These are phyloP conservation scores for Drosophila dunni DNA, from an alignment of 1,140 invertebrate genomes.

Conservation along the genomic window DNA sequence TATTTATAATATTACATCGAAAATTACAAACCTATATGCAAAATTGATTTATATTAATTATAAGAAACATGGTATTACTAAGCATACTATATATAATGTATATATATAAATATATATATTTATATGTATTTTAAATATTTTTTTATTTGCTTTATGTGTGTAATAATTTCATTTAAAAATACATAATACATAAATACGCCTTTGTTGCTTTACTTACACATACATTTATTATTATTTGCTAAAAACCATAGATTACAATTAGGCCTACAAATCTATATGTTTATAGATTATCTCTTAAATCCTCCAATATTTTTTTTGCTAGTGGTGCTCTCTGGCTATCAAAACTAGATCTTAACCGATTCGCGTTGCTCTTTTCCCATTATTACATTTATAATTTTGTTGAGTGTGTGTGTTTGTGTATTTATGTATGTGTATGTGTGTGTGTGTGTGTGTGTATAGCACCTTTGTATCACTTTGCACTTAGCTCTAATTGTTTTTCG, in stretches of 20 bases:
- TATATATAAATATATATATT: conserved; percentile 57
- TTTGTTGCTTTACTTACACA: conserved; percentile 52
- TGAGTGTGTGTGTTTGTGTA: conserved; percentile 40
- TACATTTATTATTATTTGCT: conserved; percentile 40
- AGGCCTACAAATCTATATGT: conserved; percentile 55
- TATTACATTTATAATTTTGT: conserved; percentile 31
- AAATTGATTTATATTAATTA: conserved; percentile 64
- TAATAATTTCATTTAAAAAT: conserved; percentile 80
- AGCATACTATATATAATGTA: conserved; percentile 25
- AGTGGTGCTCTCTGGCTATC: conserved; percentile 39
- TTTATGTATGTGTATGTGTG: conserved; percentile 29
- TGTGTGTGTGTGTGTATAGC: conserved; percentile 75
- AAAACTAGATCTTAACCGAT: conserved; percentile 31
- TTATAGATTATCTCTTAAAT: conserved; percentile 39
- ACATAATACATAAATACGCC: conserved; percentile 76
- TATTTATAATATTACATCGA: conserved; percentile 66
- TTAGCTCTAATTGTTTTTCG: conserved; percentile 70
- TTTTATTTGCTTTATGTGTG: conserved; percentile 14
- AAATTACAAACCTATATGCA: conserved; percentile 76
- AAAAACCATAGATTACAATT: conserved; percentile 75
- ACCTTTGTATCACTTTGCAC: conserved; percentile 84
- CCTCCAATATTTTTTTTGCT: conserved; percentile 56
- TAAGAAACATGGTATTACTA: conserved; percentile 54
- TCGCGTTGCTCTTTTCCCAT: conserved; percentile 36
- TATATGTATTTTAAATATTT: conserved; percentile 22